A percentile compares a stretch with the other conserved stretches of the same genome.
Evolutionary conservation across 1,140 invertebrate genomes (phyloP).

Genomic region (Cecropterus lyciades): DNA sequence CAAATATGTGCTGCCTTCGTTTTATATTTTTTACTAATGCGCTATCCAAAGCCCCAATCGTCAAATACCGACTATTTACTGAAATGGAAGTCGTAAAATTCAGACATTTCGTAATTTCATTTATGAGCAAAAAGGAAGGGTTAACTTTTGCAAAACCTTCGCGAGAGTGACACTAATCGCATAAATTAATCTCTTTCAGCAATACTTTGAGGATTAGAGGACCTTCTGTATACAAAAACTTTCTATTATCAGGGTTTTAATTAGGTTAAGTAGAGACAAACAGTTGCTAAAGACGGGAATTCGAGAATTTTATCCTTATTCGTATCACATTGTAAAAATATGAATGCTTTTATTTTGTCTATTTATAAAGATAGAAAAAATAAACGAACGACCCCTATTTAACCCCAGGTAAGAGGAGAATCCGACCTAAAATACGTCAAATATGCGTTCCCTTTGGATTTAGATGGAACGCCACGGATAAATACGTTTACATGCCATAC

Average conservation of each 20-base stretch:
- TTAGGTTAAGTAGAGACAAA: conserved; percentile 27
- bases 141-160: conserved; percentile 24
- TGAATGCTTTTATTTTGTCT: too few relatives aligned
- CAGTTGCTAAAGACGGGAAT: background rate
- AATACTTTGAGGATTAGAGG: conserved; percentile 9
- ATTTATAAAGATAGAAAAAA: too few relatives aligned
- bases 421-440: too few relatives aligned
- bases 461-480: too few relatives aligned
- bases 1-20: too few relatives aligned
- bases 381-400: too few relatives aligned
- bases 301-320: too few relatives aligned
- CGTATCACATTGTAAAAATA: too few relatives aligned
- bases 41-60: background rate
- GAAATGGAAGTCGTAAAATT: conserved; percentile 11
- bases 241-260: conserved; percentile 11
- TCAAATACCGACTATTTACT: conserved; percentile 21
- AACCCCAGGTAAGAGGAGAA: too few relatives aligned
- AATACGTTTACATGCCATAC: too few relatives aligned
- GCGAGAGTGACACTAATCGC: conserved; percentile 21
- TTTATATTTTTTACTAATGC: too few relatives aligned
- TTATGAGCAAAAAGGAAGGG: conserved; percentile 30
- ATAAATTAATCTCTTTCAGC: conserved; percentile 22
- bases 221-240: conserved; percentile 11
- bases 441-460: too few relatives aligned
- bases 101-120: conserved; percentile 22